phyloP scores from a whole-genome alignment of 2,113 vertebrate genomes.

The Pyxicephalus adspersus region DNA sequence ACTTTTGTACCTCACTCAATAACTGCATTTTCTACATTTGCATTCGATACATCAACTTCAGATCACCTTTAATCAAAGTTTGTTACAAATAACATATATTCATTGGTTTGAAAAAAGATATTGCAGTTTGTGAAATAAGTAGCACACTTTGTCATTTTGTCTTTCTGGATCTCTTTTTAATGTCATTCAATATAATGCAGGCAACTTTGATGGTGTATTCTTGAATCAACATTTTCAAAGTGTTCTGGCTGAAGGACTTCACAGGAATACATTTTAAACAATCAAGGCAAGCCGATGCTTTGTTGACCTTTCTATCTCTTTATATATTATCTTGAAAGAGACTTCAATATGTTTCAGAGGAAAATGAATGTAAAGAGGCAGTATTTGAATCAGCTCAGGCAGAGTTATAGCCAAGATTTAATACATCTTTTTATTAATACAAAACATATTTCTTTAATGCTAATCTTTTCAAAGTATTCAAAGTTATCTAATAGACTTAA shows the following conservation, averaged over 20 bases:
- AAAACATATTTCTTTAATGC: background rate
- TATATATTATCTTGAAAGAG: constrained; percentile 58
- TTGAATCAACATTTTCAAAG: constrained; percentile 33
- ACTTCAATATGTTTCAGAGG: constrained; percentile 43
- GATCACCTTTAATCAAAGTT: no score
- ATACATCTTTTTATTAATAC: constrained; percentile 2
- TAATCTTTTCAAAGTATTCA: background rate
- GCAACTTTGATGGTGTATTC: constrained; percentile 22
- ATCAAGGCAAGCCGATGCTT: background rate
- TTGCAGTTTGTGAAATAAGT: background rate
- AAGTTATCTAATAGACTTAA: constrained; percentile 23
- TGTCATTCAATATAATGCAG: background rate
- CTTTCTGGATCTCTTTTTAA: background rate
- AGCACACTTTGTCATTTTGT: background rate
- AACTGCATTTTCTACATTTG: background rate
- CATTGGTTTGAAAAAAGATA: background rate
- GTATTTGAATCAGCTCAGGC: constrained; percentile 48
- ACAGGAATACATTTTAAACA: constrained; percentile 43
- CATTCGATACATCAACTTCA: no score
- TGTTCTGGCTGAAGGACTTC: constrained; percentile 43
- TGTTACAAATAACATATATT: background rate
- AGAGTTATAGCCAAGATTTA: constrained; percentile 46
- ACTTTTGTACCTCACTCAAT: background rate
- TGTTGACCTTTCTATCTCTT: constrained; percentile 56
- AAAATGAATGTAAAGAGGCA: constrained; percentile 3